Base-by-base conservation (phyloP, 1,140 invertebrate genomes). In the Parapsyche elsis region DNA sequence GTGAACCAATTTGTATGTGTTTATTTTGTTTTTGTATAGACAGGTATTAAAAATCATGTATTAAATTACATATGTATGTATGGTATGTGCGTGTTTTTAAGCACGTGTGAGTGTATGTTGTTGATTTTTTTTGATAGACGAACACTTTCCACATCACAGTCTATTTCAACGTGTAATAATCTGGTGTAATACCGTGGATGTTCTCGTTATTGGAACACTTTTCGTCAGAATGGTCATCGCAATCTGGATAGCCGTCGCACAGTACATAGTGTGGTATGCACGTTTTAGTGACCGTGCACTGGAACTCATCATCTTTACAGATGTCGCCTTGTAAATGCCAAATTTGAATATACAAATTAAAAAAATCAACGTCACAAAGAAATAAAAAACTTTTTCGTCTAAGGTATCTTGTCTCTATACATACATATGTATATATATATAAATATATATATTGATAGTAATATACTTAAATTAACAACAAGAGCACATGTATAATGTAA, bases 201-300 rank as follows among this genome's bases (percentile, higher is more conserved):
- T 90, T 83, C 90, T 90, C 87, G 95, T 93, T 53, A 14, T 53
- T 12, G 10, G 49, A 53, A 53, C 49, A 53, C 2, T 2, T 14
- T 83, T 92, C 91, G 81, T 92, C 92, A 7, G 87, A 87, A 49
- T 84, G 85, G 80, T 89, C 88, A 0, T 24, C 67, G 84, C 91
- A 92, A 81, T 92, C 90, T 26, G 45, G 57, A 1, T 82, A 78
- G 4, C 85, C 85, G 82, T 92, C 87, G 82, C 91, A 92, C 64
- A 88, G 87, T 38, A 86, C 86, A 9, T 82, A 80, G 14, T 84
- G 85, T 74, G 87, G 84, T 79, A 90, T 74, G 84, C 90, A 91
- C 90, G 86, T 94, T 71, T 79, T 91, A 93, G 86, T 91, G 84
- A 89, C 90, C 82, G 85, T 82, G 89, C 94, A 94, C 86, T 87